Base-by-base conservation (phyloP, 2,888 invertebrate species). In the Epirrita christyi region DNA sequence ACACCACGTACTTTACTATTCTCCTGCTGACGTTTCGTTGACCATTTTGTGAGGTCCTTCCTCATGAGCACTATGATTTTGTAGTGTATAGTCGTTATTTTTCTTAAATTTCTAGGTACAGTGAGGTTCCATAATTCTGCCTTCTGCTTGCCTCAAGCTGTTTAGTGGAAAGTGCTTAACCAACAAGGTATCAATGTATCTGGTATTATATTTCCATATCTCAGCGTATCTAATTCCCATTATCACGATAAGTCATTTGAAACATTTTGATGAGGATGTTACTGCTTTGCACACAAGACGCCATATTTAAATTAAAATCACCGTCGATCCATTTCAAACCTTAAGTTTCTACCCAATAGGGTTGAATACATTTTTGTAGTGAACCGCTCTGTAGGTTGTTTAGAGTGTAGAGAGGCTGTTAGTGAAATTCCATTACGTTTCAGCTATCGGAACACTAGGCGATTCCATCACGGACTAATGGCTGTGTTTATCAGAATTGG, bases 361-460 rank as follows among this genome's bases (percentile, higher is more conserved):
- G 37, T n/a, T 51, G 40, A 56, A 46, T 66, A 64, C 67, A 43
- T 46, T 36, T 14, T 65, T 48, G 14, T 37, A 46, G 27, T 46
- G 49, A 34, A 48, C 51, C 44, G 44, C 61, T 61, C 67, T 72
- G 32, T 32, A 65, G 21, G 57, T 48, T 68, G 62, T 76, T 76
- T 50, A 48, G 65, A 50, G 41, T 55, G 40, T 47, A 54, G 61
- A 65, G 63, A 55, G 61, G 59, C 65, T 70, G 72, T 72, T 71
- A 66, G 74, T 75, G 73, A 76, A 77, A 75, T 75, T 75, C 75
- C 72, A 75, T 78, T 76, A 75, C 72, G 67, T 71, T 72, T 72
- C 68, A 69, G 71, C 66, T 68, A 72, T 76, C 71, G 70, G 63
- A 67, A 68, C 71, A 64, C 64, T 66, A 67, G 68, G 70, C 72